A percentile compares a stretch with the other conserved stretches of the same genome.
These are phyloP conservation scores for Pachydiplax longipennis DNA, from an alignment of 2,888 invertebrate species.

Conservation along the genomic window DNA sequence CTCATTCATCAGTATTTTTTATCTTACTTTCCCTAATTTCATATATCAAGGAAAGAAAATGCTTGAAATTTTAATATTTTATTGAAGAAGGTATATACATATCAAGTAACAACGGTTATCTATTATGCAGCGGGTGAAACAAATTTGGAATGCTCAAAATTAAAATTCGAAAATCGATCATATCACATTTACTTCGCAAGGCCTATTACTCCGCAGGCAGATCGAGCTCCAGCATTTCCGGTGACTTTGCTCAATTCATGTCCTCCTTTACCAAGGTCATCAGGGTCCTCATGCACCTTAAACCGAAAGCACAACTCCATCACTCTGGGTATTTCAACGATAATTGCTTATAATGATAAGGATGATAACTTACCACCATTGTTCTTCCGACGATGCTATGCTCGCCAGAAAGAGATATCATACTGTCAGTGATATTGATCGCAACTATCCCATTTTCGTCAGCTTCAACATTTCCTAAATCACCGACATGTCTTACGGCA, in stretches of 20 bases:
- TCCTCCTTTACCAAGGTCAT: conserved; percentile 92
- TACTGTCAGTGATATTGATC: conserved; percentile 69
- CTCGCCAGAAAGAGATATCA: conserved; percentile 72
- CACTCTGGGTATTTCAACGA: neutral
- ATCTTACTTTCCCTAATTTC: too few species aligned
- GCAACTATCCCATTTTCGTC: conserved; percentile 70
- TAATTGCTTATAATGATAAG: neutral
- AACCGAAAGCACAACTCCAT: neutral
- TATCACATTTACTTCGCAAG: conserved; percentile 61
- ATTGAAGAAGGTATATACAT: neutral
- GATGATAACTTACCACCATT: conserved; percentile 66
- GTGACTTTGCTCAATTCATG: conserved; percentile 92
- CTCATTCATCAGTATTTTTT: too few species aligned
- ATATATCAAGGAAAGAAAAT: neutral
- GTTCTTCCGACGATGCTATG: conserved; percentile 85
- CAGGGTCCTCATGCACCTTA: conserved; percentile 85
- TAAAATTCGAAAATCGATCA: neutral
- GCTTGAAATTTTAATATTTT: neutral
- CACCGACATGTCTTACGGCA: conserved; percentile 82
- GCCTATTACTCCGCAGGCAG: conserved; percentile 90
- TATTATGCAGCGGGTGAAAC: neutral
- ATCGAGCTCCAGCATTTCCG: conserved; percentile 91
- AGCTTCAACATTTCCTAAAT: conserved; percentile 85
- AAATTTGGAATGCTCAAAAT: neutral
- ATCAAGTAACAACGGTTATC: neutral